These are phyloP conservation scores for Cryptops parisi DNA, from an alignment of 2,888 invertebrate genomes.

Conservation along the genomic window DNA sequence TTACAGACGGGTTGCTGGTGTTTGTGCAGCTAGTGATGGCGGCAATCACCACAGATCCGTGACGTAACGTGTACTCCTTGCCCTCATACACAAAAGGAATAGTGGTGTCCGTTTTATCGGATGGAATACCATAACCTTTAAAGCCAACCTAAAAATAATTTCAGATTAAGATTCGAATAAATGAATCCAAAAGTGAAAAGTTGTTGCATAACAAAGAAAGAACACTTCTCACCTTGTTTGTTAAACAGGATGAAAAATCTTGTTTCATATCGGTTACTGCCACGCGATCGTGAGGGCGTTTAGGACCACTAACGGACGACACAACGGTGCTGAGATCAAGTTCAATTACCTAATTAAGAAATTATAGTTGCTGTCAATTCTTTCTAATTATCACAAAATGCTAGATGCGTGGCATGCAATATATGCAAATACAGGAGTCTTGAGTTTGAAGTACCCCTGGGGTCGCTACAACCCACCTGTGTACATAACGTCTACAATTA, in stretches of 20 bases:
- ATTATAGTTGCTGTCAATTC: too few relatives aligned
- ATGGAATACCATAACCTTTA: constrained; percentile 72
- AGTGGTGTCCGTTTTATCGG: constrained; percentile 44
- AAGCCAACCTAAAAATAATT: constrained; percentile 57
- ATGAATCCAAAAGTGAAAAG: not conserved
- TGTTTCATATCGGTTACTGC: constrained; percentile 75
- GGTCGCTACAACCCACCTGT: too few relatives aligned
- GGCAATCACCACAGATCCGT: constrained; percentile 91
- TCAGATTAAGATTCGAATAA: not conserved
- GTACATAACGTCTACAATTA: too few relatives aligned
- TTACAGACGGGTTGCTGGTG: constrained; percentile 94
- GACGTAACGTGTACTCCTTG: constrained; percentile 57
- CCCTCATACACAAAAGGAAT: constrained; percentile 70
- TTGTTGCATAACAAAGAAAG: not conserved
- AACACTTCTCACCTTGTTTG: constrained; percentile 54
- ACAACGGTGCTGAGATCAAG: constrained; percentile 77
- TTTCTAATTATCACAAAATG: too few relatives aligned
- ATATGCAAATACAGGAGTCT: too few relatives aligned
- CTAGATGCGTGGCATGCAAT: too few relatives aligned
- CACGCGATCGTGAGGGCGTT: constrained; percentile 91
- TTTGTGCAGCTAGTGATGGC: constrained; percentile 98
- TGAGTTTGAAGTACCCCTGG: too few relatives aligned
- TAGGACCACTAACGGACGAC: constrained; percentile 92
- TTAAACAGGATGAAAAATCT: constrained; percentile 73
- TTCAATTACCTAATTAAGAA: constrained; percentile 66